These are phyloP conservation scores for Zaprionus vittiger DNA, from an alignment of 1,140 invertebrate species.

Conservation along the genomic window DNA sequence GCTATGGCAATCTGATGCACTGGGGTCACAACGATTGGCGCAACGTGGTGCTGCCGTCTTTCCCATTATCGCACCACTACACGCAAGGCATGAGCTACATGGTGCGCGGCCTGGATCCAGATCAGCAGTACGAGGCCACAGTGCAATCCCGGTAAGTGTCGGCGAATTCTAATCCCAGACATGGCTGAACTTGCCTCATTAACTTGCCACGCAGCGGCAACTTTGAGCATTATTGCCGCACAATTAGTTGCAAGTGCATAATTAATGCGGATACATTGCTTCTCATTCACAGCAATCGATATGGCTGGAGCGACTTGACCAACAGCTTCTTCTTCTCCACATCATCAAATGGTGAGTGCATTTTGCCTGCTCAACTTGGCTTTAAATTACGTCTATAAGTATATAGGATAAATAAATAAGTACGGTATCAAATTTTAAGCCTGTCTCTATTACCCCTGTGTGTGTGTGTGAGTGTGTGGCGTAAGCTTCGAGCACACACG, in stretches of 20 bases:
- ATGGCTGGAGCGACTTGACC: slow-evolving; percentile 87
- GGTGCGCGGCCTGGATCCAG: slow-evolving; percentile 86
- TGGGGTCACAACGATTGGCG: slow-evolving; percentile 86
- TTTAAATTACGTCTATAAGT: slow-evolving; percentile 5
- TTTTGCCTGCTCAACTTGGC: background rate
- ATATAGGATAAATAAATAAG: slow-evolving; percentile 25
- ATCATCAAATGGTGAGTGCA: slow-evolving; percentile 84
- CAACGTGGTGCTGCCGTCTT: slow-evolving; percentile 86
- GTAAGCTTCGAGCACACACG: slow-evolving; percentile 19
- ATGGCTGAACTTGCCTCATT: slow-evolving; percentile 35
- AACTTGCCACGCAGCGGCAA: slow-evolving; percentile 29
- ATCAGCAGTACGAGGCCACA: slow-evolving; percentile 87
- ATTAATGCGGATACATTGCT: slow-evolving; percentile 47
- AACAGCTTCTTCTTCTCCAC: slow-evolving; percentile 86
- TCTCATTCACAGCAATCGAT: slow-evolving; percentile 85
- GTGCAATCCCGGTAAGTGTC: slow-evolving; percentile 86
- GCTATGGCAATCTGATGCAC: slow-evolving; percentile 82
- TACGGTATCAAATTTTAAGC: slow-evolving; percentile 35
- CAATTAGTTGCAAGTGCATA: slow-evolving; percentile 48
- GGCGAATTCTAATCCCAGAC: background rate
- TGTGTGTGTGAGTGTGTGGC: slow-evolving; percentile 19
- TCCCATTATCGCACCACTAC: slow-evolving; percentile 84
- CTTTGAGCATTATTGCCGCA: slow-evolving; percentile 61
- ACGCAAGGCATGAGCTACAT: slow-evolving; percentile 87
- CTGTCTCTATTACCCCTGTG: slow-evolving; percentile 16